phyloP scores from a whole-genome alignment of 2,888 invertebrate genomes.

The Thecocarcelia acutangulata region DNA sequence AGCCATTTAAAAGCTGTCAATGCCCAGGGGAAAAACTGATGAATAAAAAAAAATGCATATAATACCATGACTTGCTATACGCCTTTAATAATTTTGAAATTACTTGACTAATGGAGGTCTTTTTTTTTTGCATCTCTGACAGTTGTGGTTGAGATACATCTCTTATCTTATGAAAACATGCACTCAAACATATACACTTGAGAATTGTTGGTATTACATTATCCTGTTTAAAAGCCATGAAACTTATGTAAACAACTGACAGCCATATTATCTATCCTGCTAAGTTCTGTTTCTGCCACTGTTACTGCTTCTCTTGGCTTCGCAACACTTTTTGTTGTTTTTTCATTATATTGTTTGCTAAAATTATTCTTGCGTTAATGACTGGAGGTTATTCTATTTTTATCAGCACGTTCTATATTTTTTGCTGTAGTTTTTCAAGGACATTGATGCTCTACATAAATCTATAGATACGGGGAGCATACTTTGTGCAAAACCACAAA shows the following conservation, averaged over 20 bases:
- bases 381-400: conserved; percentile 61
- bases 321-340: not conserved
- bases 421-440: conserved; percentile 52
- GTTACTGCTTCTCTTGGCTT: conserved; percentile 41
- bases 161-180: not conserved
- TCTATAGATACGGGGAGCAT: not conserved
- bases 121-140: not conserved
- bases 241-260: conserved; percentile 43
- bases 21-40: no score
- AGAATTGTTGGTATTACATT: not conserved
- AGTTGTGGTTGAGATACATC: not conserved
- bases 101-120: no score
- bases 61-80: no score
- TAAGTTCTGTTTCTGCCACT: conserved; percentile 21
- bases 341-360: conserved; percentile 1
- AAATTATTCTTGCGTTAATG: conserved; percentile 53
- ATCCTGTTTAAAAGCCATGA: conserved; percentile 43
- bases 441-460: conserved; percentile 30
- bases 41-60: no score
- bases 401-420: conserved; percentile 43
- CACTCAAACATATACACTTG: not conserved
- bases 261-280: conserved; percentile 10
- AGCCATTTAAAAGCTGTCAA: no score
- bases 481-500: not conserved
- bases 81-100: no score